phyloP scores from a whole-genome alignment of 2,113 vertebrate species.

The Erpornis zantholeuca region DNA sequence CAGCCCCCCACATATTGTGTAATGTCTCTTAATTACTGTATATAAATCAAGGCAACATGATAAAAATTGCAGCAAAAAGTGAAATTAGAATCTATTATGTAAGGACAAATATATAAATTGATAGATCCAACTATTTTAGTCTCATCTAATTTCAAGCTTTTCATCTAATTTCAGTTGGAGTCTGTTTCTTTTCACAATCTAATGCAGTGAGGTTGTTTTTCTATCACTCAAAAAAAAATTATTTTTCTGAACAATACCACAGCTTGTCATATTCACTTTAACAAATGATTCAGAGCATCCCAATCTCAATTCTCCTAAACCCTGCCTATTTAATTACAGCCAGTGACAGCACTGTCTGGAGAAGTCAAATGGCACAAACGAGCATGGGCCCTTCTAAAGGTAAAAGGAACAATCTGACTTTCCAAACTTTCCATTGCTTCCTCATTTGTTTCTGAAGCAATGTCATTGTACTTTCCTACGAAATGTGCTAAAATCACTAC shows the following conservation, averaged over 20 bases:
- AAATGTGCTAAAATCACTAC: neutral
- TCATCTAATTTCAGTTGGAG: slow-evolving; percentile 45
- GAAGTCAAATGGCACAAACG: neutral
- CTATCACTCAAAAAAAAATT: neutral
- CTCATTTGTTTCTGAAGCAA: neutral
- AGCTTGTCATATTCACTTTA: slow-evolving; percentile 16
- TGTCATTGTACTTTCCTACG: neutral
- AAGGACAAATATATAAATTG: neutral
- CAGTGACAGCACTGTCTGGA: neutral
- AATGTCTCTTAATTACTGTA: neutral
- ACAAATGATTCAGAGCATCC: neutral
- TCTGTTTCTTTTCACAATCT: slow-evolving; percentile 13
- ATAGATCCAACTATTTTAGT: neutral
- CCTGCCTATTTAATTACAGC: slow-evolving; percentile 7
- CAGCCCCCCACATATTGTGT: neutral
- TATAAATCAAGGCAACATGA: neutral
- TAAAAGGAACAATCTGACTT: neutral
- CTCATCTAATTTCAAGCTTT: slow-evolving; percentile 51
- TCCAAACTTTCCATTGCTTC: neutral
- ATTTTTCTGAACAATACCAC: neutral
- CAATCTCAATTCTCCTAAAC: neutral
- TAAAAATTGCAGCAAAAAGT: slow-evolving; percentile 1
- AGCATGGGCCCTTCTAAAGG: neutral
- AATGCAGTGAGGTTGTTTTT: neutral
- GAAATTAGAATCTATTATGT: neutral